A percentile compares a stretch with the other conserved stretches of the same genome.
These are phyloP conservation scores for Heteropelma amictum DNA, from an alignment of 2,888 invertebrate genomes.

Conservation along the genomic window DNA sequence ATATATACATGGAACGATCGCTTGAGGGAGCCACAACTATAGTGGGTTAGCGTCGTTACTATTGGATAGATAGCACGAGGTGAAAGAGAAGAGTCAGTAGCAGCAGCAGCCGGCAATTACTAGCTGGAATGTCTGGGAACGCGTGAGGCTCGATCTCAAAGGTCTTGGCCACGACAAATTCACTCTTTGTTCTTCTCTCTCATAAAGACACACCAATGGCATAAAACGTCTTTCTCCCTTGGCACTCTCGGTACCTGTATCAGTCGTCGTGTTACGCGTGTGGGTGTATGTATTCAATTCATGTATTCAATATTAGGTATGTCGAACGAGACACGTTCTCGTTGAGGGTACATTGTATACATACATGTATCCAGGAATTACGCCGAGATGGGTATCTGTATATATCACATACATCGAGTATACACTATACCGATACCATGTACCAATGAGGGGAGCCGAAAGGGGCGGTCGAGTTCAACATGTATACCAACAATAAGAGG, in stretches of 20 bases:
- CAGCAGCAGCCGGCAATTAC: conserved; percentile 74
- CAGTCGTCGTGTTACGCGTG: conserved; percentile 17
- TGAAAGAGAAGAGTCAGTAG: conserved; percentile 52
- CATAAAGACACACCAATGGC: neutral
- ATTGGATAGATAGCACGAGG: conserved; percentile 35
- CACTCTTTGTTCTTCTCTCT: conserved; percentile 28
- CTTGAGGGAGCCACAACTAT: conserved; percentile 52
- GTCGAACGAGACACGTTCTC: conserved; percentile 1
- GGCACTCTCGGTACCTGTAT: neutral
- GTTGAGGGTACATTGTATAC: conserved; percentile 53
- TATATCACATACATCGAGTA: conserved; percentile 21
- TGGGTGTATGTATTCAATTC: no score
- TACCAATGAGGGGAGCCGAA: no score
- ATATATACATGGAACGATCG: conserved; percentile 19
- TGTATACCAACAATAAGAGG: no score
- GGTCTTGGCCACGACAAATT: conserved; percentile 63
- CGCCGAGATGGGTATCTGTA: conserved; percentile 33
- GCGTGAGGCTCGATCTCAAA: conserved; percentile 73
- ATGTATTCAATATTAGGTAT: no score
- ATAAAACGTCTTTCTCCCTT: neutral
- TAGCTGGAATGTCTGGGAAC: conserved; percentile 75
- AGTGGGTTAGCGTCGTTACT: conserved; percentile 37
- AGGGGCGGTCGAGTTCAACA: no score
- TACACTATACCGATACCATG: conserved; percentile 8
- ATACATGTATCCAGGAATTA: conserved; percentile 58